Base-by-base conservation (phyloP, 1,140 invertebrate species). In the Copidosoma floridanum region DNA sequence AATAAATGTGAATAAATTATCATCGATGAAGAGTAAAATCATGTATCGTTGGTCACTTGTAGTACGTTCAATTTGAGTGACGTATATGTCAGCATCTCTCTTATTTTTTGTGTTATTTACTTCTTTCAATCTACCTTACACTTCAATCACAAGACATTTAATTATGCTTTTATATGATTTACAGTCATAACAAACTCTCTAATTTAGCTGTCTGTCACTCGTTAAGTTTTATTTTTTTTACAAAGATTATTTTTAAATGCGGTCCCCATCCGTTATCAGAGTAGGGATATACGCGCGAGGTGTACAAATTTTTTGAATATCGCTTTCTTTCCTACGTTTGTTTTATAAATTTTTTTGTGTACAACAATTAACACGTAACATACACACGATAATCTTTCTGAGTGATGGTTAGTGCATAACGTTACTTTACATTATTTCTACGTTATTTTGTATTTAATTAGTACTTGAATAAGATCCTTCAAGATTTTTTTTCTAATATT, bases 241-340 rank as follows among this genome's bases (percentile, higher is more conserved):
- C 62, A 73, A 71, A 73, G 65, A 51, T 70, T 71, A 69, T 51
- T 66, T 69, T 71, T 72, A 72, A 72, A 71, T 71, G 70, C 68
- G 51, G 56, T 65, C 46, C 18, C 44, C 65, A 40, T 44, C 67
- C 52, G n/a, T 35, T 32, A 18, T 38, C 26, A 20, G 44, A 18
- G 14, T 56, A 65, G 65, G 62, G n/a, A n/a, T 61, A 53, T 62
- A 52, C 68, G 65, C 69, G 68, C 68, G 69, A 68, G 67, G 65
- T 71, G 68, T 68, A 71, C 64, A 71, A 70, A 69, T 70, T 72
- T 41, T 65, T 66, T 52, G 44, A 62, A 56, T 41, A 56, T 59
- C 56, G 64, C 50, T 60, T 58, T 67, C 62, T 67, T 65, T 69
- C 56, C 57, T 43, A 29, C 24, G 41, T n/a, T 38, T 10, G 35